Evolutionary conservation across 2,113 vertebrate species (phyloP), one percentile per base, ranked within the genome.

Genomic region (Tringa solitaria): DNA sequence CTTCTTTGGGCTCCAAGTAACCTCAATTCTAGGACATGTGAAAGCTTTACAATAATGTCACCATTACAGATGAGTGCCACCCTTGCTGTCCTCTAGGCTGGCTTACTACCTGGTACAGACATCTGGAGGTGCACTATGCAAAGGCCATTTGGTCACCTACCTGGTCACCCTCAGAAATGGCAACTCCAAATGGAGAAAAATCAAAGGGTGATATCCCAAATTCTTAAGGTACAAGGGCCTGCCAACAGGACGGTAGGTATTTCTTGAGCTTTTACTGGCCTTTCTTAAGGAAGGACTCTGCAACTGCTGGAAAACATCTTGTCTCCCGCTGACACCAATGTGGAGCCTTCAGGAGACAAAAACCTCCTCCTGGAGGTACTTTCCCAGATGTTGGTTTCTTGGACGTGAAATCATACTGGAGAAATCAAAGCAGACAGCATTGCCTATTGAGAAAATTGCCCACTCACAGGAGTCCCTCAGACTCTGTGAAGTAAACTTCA

Each of bases 41-140:
- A 77, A 87, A 53, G 9, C 14, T 57, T 46, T 67, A 30, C 41
- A 46, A 8, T 33, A 54, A 33, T 7, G 6, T 32, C 56, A 26
- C 56, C 7, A 3, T n/a, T 39, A 51, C 1, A 4, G 23, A 12
- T 64, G 30, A 33, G 6, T 53, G 19, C 7, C n/a, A 54, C 32
- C 7, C 13, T 37, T 24, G 43, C 43, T 43, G 16, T 73, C 2
- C 0, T n/a, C 28, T 16, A 43, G 22, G 22, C 32, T 84, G 51
- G 24, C n/a, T 82, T 60, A 23, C 67, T 22, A 15, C 11, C 7
- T 9, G 3, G 0, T 17, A 7, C 12, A 33, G 15, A 39, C 16
- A 14, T 15, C 11, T 39, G 45, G 16, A 30, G 0, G 0, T 12
- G 63, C 1, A 10, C 23, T 51, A 0, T 16, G 4, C 30, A 65